Evolutionary conservation across 2,888 invertebrate genomes (phyloP), one percentile per base, ranked within the genome.

Genomic region (Drosophila neonasuta): DNA sequence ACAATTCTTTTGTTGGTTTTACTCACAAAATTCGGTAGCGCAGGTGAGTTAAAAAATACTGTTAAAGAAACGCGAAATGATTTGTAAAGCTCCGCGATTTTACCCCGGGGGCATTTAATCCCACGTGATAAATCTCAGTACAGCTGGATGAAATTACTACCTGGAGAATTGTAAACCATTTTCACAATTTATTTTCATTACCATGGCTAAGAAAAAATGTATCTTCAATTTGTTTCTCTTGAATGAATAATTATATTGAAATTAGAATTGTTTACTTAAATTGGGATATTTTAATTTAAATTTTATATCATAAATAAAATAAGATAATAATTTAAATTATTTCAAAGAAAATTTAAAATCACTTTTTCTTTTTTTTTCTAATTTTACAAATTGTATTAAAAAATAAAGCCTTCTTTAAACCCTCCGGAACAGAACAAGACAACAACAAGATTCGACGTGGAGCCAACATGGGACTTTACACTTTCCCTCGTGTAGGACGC

Each of bases 401-500:
- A 36, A 32, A 9, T 32, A 32, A 32, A 36, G 36, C n/a, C 11
- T 11, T 11, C 36, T 36, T 36, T n/a, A 36, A 36, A 36, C n/a
- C 36, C 36, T 2, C 11, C n/a, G 11, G 11, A 11, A 5, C 11
- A 36, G 91, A 90, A 55, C 60, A 88, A 49, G 89, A 90, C 62
- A 89, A 90, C 62, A 84, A 77, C 30, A 91, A 91, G 76, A 88
- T 85, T 67, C 89, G 91, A 9, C 92, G 93, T 2, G 93, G 93
- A 65, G 93, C 93, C 1, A 92, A 92, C 4, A 87, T 93, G 67
- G 93, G 93, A 44, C 89, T 94, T 6, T 93, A 93, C 77, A 93
- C 94, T 0, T 93, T 93, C 77, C 94, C 94, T 6, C 91, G 94
- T 56, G 93, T 93, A 20, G 94, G 94, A 0, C 91, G 94, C 15